Conservation (phyloP, 1,140 invertebrate species). For the Anoplolepis gracilipes region DNA sequence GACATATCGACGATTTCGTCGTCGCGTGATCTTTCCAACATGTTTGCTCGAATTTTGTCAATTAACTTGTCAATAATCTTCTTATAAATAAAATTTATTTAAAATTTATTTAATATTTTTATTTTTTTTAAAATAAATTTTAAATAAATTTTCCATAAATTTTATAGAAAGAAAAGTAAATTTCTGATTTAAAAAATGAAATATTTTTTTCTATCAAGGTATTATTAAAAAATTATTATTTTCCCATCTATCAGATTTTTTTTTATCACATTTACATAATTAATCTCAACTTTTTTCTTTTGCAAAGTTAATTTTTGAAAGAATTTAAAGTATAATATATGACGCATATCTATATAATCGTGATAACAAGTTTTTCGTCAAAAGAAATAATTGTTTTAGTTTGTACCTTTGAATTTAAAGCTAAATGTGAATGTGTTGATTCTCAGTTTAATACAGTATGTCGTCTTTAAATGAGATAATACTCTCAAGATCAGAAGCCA, state of each 20-base stretch:
- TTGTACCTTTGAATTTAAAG: not conserved
- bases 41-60: slow-evolving; percentile 24
- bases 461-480: slow-evolving; percentile 11
- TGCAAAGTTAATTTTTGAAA: not conserved
- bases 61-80: slow-evolving; percentile 23
- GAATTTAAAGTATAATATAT: not conserved
- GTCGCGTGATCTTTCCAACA: slow-evolving; percentile 47
- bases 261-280: too few relatives aligned
- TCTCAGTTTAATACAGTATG: not conserved
- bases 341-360: not conserved
- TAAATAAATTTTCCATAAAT: slow-evolving; percentile 1
- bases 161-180: not conserved
- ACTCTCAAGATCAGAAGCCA: not conserved
- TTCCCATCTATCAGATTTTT: not conserved
- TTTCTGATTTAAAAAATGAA: not conserved
- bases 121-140: too few relatives aligned
- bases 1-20: slow-evolving; percentile 66
- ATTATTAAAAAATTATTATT: not conserved
- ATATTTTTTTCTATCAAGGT: too few relatives aligned
- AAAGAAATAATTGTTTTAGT: not conserved
- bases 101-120: too few relatives aligned
- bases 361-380: not conserved
- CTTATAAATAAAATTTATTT: too few relatives aligned
- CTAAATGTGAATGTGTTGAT: not conserved
- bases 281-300: too few relatives aligned